A percentile compares a stretch with the other conserved stretches of the same genome.
These are phyloP conservation scores for Crocodylus rhombifer DNA, from an alignment of 2,797 vertebrate species.

Conservation along the genomic window DNA sequence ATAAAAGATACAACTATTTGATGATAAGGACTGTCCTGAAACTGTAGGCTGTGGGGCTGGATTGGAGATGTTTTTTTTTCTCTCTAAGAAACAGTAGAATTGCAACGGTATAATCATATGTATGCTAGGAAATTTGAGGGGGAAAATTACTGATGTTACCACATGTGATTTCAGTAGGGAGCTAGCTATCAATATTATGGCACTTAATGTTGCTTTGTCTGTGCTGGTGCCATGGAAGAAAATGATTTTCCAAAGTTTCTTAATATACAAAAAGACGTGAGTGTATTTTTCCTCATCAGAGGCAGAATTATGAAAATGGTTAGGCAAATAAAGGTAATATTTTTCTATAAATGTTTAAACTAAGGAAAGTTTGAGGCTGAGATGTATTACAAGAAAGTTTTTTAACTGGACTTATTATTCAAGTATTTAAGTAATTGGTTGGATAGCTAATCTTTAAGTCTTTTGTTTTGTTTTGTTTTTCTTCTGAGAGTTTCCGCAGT, in stretches of 20 bases:
- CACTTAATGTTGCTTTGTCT: not conserved
- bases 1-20: not conserved
- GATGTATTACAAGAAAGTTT: not conserved
- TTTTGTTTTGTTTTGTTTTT: fast-evolving
- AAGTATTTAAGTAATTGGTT: not conserved
- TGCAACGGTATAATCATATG: not conserved
- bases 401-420: not conserved
- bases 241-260: not conserved
- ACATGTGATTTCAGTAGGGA: not conserved
- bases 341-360: not conserved
- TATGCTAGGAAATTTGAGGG: not conserved
- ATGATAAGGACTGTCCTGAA: not conserved
- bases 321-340: not conserved
- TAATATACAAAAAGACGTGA: not conserved
- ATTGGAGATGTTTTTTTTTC: not conserved
- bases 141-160: not conserved
- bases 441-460: no score
- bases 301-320: not conserved
- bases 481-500: not conserved
- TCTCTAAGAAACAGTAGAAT: not conserved
- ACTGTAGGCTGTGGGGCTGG: not conserved
- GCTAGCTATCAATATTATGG: no score
- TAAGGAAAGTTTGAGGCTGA: not conserved
- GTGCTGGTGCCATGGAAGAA: not conserved
- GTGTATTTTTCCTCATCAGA: not conserved